Percentiles rank a stretch among this genome's conserved stretches.
Conservation (phyloP, 2,888 invertebrate species). For the Trilocha varians region DNA sequence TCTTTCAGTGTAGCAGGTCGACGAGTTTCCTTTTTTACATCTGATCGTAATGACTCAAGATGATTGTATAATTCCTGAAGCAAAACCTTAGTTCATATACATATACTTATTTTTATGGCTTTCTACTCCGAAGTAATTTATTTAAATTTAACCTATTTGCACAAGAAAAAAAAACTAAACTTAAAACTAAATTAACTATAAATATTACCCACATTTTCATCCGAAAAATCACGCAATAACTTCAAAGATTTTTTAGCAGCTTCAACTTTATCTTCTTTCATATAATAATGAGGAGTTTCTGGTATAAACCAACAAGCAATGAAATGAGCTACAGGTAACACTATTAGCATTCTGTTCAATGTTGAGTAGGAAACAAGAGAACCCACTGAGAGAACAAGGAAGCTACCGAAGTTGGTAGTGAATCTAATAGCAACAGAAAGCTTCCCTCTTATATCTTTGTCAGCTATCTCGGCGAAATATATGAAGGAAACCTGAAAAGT, state of each 20-base stretch:
- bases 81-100: not conserved
- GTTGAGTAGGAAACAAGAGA: slow-evolving; percentile 44
- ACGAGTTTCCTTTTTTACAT: slow-evolving; percentile 59
- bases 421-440: slow-evolving; percentile 36
- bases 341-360: slow-evolving; percentile 50
- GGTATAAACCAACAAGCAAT: slow-evolving; percentile 68
- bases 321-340: slow-evolving; percentile 59
- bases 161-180: too few species aligned
- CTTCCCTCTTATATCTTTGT: slow-evolving; percentile 53
- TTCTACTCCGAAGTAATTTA: too few species aligned
- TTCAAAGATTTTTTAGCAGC: slow-evolving; percentile 51
- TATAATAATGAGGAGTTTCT: slow-evolving; percentile 73
- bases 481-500: slow-evolving; percentile 45
- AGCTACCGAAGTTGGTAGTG: slow-evolving; percentile 47
- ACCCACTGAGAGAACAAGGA: slow-evolving; percentile 49
- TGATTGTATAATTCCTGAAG: slow-evolving; percentile 40
- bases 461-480: slow-evolving; percentile 57
- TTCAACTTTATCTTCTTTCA: slow-evolving; percentile 62
- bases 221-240: slow-evolving; percentile 42
- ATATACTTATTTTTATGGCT: too few species aligned
- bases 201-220: slow-evolving; percentile 36
- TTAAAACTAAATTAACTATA: too few species aligned
- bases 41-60: slow-evolving; percentile 35
- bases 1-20: slow-evolving; percentile 56
- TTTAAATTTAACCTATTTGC: too few species aligned